Evolutionary conservation across 2,113 vertebrate genomes (phyloP).

Genomic region (Toxotes chatareus): DNA sequence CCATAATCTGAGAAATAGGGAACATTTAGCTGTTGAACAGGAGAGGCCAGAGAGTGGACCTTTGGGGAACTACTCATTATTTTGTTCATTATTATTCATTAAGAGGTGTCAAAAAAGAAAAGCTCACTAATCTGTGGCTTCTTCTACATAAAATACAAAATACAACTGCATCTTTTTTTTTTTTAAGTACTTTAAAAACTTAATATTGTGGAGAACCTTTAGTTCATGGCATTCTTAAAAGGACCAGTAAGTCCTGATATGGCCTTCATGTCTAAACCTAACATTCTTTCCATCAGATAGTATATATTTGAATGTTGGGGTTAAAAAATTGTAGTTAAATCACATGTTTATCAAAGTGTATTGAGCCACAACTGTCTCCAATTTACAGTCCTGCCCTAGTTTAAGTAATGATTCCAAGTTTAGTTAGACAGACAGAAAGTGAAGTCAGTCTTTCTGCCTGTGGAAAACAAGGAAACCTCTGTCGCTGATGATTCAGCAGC

Average conservation of each 20-base stretch:
- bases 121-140: no score
- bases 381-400: neutral
- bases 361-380: neutral
- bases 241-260: neutral
- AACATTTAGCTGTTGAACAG: no score
- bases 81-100: no score
- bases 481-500: conserved; percentile 27
- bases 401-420: neutral
- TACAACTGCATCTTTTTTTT: no score
- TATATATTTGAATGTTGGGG: neutral
- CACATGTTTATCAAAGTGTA: neutral
- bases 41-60: no score
- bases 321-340: neutral
- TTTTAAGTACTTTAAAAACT: neutral
- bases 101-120: no score
- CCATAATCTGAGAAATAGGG: no score
- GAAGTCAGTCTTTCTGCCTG: conserved; percentile 8
- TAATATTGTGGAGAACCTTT: neutral
- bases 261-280: neutral
- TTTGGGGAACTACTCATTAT: no score
- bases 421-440: neutral
- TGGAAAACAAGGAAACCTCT: conserved; percentile 7
- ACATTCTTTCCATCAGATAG: neutral
- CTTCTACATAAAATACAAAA: no score
- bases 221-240: neutral